Evolutionary conservation across 92 coral and sea anemone genomes (phyloP).

Genomic region (Palythoa grandiflora): DNA sequence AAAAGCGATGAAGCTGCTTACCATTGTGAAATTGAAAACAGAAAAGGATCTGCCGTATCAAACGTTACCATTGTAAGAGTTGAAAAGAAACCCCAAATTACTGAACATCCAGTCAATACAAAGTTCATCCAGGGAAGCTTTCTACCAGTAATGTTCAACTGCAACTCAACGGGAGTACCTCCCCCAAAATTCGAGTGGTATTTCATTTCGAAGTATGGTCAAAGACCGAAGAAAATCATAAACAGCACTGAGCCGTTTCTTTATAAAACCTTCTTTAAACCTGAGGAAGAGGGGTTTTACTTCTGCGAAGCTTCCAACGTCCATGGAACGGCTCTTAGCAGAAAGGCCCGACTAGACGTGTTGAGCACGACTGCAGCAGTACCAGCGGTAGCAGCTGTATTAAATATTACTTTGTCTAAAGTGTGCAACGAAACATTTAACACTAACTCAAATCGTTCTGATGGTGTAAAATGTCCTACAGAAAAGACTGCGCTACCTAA

Average conservation of each 20-base stretch:
- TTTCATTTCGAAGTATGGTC: not conserved
- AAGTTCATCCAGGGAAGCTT: slow-evolving; percentile 37
- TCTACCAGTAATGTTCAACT: slow-evolving; percentile 43
- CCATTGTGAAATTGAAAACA: slow-evolving; percentile 62
- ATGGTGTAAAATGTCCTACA: not conserved
- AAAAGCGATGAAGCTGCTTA: slow-evolving; percentile 59
- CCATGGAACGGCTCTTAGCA: slow-evolving; percentile 45
- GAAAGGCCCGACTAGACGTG: slow-evolving; percentile 46
- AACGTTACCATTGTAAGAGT: slow-evolving; percentile 68
- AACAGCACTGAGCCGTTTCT: slow-evolving; percentile 34
- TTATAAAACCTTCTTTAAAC: not conserved
- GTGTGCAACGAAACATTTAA: not conserved
- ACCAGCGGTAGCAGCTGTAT: slow-evolving; percentile 20
- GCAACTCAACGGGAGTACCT: slow-evolving; percentile 74
- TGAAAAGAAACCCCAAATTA: slow-evolving; percentile 62
- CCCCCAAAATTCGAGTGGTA: slow-evolving; percentile 66
- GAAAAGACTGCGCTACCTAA: not conserved
- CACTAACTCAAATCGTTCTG: not conserved
- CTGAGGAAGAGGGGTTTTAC: slow-evolving; percentile 43
- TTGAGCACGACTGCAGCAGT: slow-evolving; percentile 30
- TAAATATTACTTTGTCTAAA: not conserved
- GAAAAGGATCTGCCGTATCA: slow-evolving; percentile 60
- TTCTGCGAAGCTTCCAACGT: slow-evolving; percentile 52
- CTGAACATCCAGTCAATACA: slow-evolving; percentile 55
- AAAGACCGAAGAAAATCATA: not conserved